Base-by-base conservation (phyloP, 2,888 invertebrate species). In the Dicycla oo region DNA sequence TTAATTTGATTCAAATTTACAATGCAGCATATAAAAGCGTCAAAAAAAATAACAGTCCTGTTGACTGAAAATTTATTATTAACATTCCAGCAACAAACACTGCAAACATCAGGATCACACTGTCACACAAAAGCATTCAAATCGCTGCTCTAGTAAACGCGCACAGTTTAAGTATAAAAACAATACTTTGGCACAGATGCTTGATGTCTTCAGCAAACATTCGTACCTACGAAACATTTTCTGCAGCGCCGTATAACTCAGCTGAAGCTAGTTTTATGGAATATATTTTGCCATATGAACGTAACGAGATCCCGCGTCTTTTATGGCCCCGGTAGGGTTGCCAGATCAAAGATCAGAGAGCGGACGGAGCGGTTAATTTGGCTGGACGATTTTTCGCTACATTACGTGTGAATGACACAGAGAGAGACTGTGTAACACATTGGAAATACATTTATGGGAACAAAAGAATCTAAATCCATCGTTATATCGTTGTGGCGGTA, bases 251-350 rank as follows among this genome's bases (percentile, higher is more conserved):
- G 34, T 71, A 67, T 78, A 70, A 66, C 74, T 81, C 65, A 58
- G 65, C 61, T 61, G 78, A 75, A 63, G 62, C 63, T 81, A 78
- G 79, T 78, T 68, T 74, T 81, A 80, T 82, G 77, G 72, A 78
- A 86, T 79, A 81, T 67, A 79, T 85, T 80, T 78, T 63, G 64
- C 45, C 70, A 45, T 81, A 79, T 64, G 75, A 78, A 68, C 64
- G 67, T 83, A 74, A 83, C 67, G 77, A 72, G 47, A 34, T 49
- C 63, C 69, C 84, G 85, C 83, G 57, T 67, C 20, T 77, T 80
- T 86, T 77, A 83, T 80, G 67, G 83, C 82, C 73, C 40, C 67
- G 6, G 38, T 73, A 80, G 68, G 83, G 73, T 80, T 83, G 81
- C 38, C 45, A 57, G 47, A 64, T 78, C 66, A 73, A 73, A 66